Base-by-base conservation (phyloP, 2,113 vertebrate species). In the Tor tambroides region DNA sequence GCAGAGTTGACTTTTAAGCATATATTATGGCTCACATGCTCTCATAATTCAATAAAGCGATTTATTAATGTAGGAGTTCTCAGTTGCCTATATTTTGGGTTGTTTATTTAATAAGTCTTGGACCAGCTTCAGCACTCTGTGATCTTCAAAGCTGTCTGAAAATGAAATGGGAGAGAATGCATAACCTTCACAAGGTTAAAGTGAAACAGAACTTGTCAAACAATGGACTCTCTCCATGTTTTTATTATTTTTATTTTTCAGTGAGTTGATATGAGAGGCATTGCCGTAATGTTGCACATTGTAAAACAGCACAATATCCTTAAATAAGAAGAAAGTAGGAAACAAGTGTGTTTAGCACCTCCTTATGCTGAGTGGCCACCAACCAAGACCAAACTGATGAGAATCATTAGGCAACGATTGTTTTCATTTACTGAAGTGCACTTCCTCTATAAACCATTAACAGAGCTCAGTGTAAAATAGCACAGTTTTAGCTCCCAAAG, bases 371-470 rank as follows among this genome's bases (percentile, higher is more conserved):
- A 71, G 76, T 80, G 82, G 85, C 77, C 38, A 54, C 69, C 83
- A 51, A 74, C 67, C 83, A 71, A 81, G 79, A 75, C 61, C 56
- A 46, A 87, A 85, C 85, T 83, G 83, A 90, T 81, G 77, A 87
- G 78, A 84, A 63, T 72, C 46, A 87, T 87, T 88, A 74, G 87
- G 35, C 63, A 41, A 71, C 38, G 17, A 21, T 72, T 87, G 85
- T 89, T 83, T 90, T 86, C 54, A 30, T 38, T 81, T n/a, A 75
- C 79, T 79, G 85, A 89, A 78, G 76, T 84, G 56, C 72, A 69
- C 85, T 87, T 87, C 79, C 85, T 87, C 76, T 83, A 63, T 54
- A 87, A 54, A 54, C 81, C 69, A 71, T 81, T 79, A 85, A 63
- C 35, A 41, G 28, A 61, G 80, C 83, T 83, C 87, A 80, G 79